Conservation (phyloP, 1,140 invertebrate species). For the Trissolcus basalis region DNA sequence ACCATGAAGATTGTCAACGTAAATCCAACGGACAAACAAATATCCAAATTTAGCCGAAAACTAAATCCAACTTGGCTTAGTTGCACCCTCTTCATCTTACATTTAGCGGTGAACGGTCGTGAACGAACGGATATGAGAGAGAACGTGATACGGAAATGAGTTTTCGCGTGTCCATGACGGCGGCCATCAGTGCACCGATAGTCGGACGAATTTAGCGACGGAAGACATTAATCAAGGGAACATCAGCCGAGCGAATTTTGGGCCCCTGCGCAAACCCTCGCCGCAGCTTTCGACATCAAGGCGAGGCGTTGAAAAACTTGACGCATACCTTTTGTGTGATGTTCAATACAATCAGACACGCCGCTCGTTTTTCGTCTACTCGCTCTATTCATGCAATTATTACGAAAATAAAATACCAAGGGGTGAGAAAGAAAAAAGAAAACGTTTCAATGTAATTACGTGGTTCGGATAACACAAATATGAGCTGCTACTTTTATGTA, state of each 20-base stretch:
- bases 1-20: too few species aligned
- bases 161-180: constrained; percentile 67
- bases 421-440: constrained; percentile 4
- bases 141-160: constrained; percentile 67
- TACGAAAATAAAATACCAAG: constrained; percentile 30
- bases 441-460: constrained; percentile 36
- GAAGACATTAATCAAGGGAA: constrained; percentile 70
- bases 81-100: constrained; percentile 25
- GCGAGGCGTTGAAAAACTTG: too few species aligned
- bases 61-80: constrained; percentile 12
- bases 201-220: constrained; percentile 34
- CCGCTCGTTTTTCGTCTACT: constrained; percentile 19
- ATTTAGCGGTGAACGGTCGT: constrained; percentile 18
- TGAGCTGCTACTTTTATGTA: constrained; percentile 7
- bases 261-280: too few species aligned
- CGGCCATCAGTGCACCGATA: constrained; percentile 52
- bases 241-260: neutral
- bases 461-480: constrained; percentile 21
- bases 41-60: neutral
- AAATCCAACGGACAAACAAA: too few species aligned
- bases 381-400: constrained; percentile 25
- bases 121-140: constrained; percentile 43
- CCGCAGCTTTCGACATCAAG: too few species aligned
- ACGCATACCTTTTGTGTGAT: constrained; percentile 9
- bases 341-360: constrained; percentile 21